phyloP scores from a whole-genome alignment of 2,888 invertebrate genomes.

The Cephus nigrinus region DNA sequence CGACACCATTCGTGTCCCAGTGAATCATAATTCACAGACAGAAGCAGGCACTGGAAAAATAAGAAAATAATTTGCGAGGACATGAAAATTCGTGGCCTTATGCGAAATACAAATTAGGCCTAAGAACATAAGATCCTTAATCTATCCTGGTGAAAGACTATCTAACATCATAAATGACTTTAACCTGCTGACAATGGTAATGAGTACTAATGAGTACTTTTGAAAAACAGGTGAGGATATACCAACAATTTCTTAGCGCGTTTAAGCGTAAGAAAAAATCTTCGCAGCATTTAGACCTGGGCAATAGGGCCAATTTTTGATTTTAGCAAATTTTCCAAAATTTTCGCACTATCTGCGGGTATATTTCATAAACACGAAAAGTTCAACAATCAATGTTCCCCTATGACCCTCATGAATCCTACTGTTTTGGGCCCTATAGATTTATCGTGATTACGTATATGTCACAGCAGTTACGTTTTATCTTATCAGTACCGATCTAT shows the following conservation, averaged over 20 bases:
- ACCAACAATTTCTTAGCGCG: background rate
- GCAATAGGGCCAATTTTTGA: background rate
- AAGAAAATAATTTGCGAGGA: background rate
- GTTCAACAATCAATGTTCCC: background rate
- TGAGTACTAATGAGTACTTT: background rate
- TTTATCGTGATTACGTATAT: background rate
- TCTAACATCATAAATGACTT: background rate
- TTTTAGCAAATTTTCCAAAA: background rate
- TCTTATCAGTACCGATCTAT: background rate
- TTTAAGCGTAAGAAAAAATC: background rate
- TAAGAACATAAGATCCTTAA: background rate
- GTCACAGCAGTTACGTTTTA: background rate
- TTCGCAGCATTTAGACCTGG: background rate
- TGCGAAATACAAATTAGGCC: background rate
- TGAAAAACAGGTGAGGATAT: background rate
- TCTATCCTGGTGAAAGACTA: background rate
- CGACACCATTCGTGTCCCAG: conserved; percentile 46
- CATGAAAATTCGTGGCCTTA: background rate
- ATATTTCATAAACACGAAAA: background rate
- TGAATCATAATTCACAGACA: conserved; percentile 48
- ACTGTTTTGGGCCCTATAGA: background rate
- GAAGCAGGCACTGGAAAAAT: background rate
- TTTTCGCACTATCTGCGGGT: background rate
- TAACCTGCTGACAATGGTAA: background rate
- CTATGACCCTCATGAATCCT: background rate